Percentiles rank a stretch among this genome's conserved stretches.
Evolutionary conservation across 1,140 invertebrate species (phyloP).

Genomic region (Apis florea): DNA sequence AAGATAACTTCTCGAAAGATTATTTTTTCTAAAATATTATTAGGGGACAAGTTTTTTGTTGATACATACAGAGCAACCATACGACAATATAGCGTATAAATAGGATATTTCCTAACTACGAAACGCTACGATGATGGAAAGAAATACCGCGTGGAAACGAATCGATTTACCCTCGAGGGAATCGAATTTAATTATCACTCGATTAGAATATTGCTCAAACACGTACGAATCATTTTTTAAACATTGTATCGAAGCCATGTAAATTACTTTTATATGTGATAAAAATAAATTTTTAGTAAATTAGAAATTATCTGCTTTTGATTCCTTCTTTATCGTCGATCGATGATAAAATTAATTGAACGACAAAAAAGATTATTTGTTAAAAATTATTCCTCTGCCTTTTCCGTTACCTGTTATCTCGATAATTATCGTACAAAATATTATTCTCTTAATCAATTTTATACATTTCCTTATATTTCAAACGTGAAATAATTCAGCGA

Average conservation of each 20-base stretch:
- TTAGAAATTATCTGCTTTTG: background rate
- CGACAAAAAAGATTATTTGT: no score
- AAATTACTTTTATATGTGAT: constrained; percentile 49
- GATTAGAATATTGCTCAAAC: constrained; percentile 46
- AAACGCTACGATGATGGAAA: background rate
- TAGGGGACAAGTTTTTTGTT: background rate
- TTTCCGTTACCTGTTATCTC: no score
- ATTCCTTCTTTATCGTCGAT: background rate
- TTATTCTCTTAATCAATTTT: no score
- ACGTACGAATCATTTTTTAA: constrained; percentile 28
- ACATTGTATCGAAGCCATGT: constrained; percentile 24
- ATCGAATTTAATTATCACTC: constrained; percentile 14
- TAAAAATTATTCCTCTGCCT: no score
- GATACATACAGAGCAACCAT: background rate
- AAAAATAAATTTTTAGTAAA: constrained; percentile 45
- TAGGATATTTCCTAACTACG: background rate
- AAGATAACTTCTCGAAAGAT: background rate
- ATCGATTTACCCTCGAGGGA: constrained; percentile 1
- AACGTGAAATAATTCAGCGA: no score
- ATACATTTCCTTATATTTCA: no score
- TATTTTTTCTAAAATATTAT: constrained; percentile 5
- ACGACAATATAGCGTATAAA: background rate
- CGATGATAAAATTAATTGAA: background rate
- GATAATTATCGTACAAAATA: no score
- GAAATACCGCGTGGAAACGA: background rate